A percentile compares a stretch with the other conserved stretches of the same genome.
These are phyloP conservation scores for Himalopsyche anomala DNA, from an alignment of 2,888 invertebrate species.

Conservation along the genomic window DNA sequence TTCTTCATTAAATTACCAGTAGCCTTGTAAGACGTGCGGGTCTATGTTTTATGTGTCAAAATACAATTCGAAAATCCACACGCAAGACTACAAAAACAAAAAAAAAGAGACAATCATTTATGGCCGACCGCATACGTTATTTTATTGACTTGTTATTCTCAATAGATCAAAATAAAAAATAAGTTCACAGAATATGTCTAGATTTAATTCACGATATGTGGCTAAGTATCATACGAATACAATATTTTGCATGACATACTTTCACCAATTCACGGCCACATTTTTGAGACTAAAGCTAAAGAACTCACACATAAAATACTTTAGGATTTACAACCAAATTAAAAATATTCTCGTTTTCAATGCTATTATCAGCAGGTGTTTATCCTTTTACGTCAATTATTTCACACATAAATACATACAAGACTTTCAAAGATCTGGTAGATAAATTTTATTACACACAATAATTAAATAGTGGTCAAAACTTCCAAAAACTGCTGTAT, in stretches of 20 bases:
- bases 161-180: constrained; percentile 18
- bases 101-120: background rate
- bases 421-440: no score
- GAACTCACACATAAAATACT: background rate
- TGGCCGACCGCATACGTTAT: constrained; percentile 4
- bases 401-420: no score
- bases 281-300: background rate
- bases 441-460: no score
- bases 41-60: background rate
- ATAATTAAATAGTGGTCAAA: no score
- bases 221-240: background rate
- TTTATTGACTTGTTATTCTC: constrained; percentile 18
- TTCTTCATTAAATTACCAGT: no score
- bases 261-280: constrained; percentile 10
- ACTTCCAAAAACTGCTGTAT: no score
- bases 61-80: background rate
- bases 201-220: background rate
- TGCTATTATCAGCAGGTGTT: no score
- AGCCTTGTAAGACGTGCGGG: no score
- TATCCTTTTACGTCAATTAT: no score
- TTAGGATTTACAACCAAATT: background rate
- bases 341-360: background rate
- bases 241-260: constrained; percentile 4
- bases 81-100: background rate
- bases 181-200: background rate